phyloP scores from a whole-genome alignment of 2,797 vertebrate genomes.

The Hozukius guyotensis region DNA sequence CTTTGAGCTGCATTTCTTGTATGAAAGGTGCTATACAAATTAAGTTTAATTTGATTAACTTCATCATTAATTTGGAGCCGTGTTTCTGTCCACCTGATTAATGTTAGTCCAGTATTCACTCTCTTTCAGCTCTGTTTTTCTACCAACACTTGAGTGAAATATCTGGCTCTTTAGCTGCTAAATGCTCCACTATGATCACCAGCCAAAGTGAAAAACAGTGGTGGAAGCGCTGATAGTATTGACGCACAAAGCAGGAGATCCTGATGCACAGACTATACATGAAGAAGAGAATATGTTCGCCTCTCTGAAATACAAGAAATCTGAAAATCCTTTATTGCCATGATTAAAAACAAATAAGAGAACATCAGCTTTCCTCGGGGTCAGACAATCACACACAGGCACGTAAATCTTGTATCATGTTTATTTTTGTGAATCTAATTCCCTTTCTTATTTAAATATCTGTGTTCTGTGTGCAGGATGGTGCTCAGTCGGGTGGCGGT shows the following conservation, averaged over 20 bases:
- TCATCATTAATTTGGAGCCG: neutral
- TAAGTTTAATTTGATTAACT: no score
- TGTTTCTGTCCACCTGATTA: no score
- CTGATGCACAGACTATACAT: neutral
- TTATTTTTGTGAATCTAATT: neutral
- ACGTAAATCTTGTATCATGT: neutral
- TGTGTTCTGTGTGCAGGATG: constrained; percentile 81
- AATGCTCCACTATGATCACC: neutral
- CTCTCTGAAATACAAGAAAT: neutral
- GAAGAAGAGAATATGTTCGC: neutral
- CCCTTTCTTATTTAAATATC: neutral
- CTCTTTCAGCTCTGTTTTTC: neutral
- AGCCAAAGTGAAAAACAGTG: neutral
- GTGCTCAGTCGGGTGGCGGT: constrained; percentile 89
- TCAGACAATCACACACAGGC: neutral
- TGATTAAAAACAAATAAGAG: neutral
- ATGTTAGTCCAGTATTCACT: neutral
- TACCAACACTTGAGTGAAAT: neutral
- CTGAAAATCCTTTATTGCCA: neutral
- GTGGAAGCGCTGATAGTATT: neutral
- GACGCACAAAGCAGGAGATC: neutral
- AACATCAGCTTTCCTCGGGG: neutral
- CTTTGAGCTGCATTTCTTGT: no score
- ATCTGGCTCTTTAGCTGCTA: neutral
- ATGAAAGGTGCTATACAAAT: neutral